Conservation (phyloP, 2,797 vertebrate genomes). For the Glyptemys insculpta region DNA sequence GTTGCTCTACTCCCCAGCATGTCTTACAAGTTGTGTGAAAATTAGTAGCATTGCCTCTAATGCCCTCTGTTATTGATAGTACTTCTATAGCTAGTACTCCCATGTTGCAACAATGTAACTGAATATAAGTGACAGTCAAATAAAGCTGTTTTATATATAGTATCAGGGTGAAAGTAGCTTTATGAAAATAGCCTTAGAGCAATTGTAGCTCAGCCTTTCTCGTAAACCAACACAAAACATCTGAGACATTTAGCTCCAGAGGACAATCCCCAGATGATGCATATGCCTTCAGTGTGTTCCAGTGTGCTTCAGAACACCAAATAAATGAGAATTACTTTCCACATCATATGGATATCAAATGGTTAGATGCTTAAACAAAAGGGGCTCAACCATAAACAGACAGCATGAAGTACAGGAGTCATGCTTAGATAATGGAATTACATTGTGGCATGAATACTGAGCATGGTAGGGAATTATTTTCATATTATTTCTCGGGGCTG, state of each 20-base stretch:
- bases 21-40: neutral
- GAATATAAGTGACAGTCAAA: neutral
- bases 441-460: neutral
- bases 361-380: neutral
- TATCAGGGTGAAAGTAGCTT: neutral
- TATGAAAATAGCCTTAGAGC: neutral
- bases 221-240: neutral
- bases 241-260: neutral
- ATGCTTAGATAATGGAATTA: neutral
- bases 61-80: too few species aligned
- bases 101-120: neutral
- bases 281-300: neutral
- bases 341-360: neutral
- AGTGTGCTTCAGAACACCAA: neutral
- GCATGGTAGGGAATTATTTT: neutral
- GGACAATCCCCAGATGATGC: neutral
- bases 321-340: too few species aligned
- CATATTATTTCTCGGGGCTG: neutral
- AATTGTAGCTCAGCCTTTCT: neutral
- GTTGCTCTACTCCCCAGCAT: neutral
- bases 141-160: neutral
- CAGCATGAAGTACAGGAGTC: neutral
- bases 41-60: neutral
- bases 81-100: neutral
- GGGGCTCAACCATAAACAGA: neutral